Evolutionary conservation across 2,797 vertebrate species (phyloP), one percentile per base, ranked within the genome.

Genomic region (Meriones psammophilus): DNA sequence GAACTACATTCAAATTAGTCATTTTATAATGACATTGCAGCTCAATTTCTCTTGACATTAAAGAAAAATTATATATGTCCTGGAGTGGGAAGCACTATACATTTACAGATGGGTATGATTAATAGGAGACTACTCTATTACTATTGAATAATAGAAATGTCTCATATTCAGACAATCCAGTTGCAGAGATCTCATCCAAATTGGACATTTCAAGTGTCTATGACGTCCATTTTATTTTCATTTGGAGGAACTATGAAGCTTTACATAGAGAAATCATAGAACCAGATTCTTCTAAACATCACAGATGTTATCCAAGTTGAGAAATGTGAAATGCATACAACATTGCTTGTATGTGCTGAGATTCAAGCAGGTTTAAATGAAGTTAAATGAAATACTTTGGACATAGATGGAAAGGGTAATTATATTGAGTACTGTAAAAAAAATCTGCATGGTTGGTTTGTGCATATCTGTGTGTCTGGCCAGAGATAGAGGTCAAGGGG

Each of bases 201-300:
- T 58, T 83, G 46, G 3, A 81, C 78, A 83, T 94, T 91, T 94
- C 20, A 60, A 42, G 42, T 79, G 36, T 88, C 24, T 91, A 3
- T 90, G 73, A 77, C 28, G 92, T 69, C n/a, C 92, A 50, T 85
- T 96, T 92, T 93, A 62, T 96, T 97, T 95, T 14, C 24, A 69
- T 39, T 68, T 76, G 77, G 80, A 90, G 26, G 42, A 50, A 94
- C 85, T 90, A 42, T 88, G 46, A 77, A 26, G 58, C 17, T 79
- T 89, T 50, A 81, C 33, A 15, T 84, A 90, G 88, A 96, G 60
- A 88, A 73, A 88, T 88, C 88, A 28, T 12, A 5, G 36, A 46
- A 0, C 88, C 62, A 93, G 73, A 54, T 39, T 95, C n/a, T 91
- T 2, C 39, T 73, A 46, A 89, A 73, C 81, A 96, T 26, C 10